Evolutionary conservation across 2,888 invertebrate species (phyloP), one percentile per base, ranked within the genome.

Genomic region (Cryptops parisi): DNA sequence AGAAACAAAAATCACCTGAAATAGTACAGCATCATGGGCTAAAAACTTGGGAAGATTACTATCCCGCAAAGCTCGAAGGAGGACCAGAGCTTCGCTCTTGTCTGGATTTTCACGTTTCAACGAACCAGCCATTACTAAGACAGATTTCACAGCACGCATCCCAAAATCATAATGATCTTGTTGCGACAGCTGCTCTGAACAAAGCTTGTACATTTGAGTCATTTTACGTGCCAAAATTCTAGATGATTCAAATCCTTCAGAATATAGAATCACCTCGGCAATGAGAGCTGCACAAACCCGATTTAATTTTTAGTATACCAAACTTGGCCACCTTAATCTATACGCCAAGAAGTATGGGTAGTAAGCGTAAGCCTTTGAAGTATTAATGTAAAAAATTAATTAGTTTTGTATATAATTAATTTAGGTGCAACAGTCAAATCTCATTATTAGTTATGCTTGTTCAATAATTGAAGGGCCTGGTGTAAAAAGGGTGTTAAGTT

Each of bases 111-210:
- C 82, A 49, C 90, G 75, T 66, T 91, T 91, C 15, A 91, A 67
- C 0, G 84, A 79, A 1, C 91, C 91, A 0, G 91, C 91, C 89
- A 90, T 90, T 2, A 89, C 88, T 62, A 91, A 70, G 1, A 91
- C 90, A 64, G 71, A 70, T 57, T 70, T 70, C 26, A 70, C 66
- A n/a, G 70, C 70, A 48, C 72, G 75, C 89, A 91, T 90, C 38
- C 86, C 86, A 63, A 89, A 90, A 68, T 91, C 90, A 64, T 91
- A 91, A 64, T 91, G 90, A 64, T 89, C 70, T 64, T 90, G 90
- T 61, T 89, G 87, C 0, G 88, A 89, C 1, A 91, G 74, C 65
- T 90, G 90, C 65, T 91, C 90, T 62, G 85, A 87, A 63, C 88
- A 88, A 3, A 90, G 71, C 63, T 88, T 88, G 70, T 90, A 90